Evolutionary conservation across 2,888 invertebrate genomes (phyloP).

Genomic region (Anorthoa munda): DNA sequence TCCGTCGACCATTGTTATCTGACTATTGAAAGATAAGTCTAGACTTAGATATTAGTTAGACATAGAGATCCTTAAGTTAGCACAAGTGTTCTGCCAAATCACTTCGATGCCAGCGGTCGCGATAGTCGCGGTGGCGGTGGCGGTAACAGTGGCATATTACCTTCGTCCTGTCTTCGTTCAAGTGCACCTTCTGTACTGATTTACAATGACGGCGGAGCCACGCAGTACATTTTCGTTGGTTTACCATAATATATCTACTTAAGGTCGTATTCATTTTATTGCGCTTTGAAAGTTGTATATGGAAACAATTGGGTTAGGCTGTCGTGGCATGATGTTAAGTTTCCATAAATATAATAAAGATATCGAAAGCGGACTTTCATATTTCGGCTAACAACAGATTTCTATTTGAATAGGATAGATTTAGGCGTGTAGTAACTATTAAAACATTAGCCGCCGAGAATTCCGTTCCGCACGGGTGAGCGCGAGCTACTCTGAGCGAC

Average conservation of each 20-base stretch:
- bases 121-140: too few species aligned
- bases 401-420: conserved; percentile 4
- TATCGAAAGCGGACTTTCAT: conserved; percentile 1
- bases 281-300: background rate
- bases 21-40: too few species aligned
- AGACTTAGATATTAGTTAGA: too few species aligned
- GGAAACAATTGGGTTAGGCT: background rate
- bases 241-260: background rate
- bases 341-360: background rate
- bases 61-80: too few species aligned
- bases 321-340: background rate
- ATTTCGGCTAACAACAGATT: background rate
- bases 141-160: too few species aligned
- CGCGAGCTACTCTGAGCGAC: background rate
- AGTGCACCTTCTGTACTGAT: background rate
- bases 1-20: too few species aligned
- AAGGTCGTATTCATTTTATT: background rate
- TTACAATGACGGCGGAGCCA: background rate
- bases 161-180: too few species aligned
- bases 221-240: background rate
- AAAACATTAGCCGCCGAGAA: background rate
- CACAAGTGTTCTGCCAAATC: too few species aligned
- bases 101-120: too few species aligned
- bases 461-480: conserved; percentile 22
- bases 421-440: background rate